Conservation (phyloP, 2,888 invertebrate genomes). For the Pimpla rufipes region DNA sequence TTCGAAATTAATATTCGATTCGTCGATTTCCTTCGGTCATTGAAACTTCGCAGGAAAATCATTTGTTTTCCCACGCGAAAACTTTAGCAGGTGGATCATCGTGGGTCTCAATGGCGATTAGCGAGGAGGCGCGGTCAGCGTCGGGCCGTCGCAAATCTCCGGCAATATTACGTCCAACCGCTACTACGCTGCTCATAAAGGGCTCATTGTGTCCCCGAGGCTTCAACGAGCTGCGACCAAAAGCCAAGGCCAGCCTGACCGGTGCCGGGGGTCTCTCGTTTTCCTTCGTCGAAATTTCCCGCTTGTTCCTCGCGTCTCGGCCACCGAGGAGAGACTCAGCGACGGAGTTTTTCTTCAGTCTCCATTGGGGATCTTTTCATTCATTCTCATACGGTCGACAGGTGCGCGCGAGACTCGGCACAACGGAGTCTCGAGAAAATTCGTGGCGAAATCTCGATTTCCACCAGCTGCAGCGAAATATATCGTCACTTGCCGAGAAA, state of each 20-base stretch:
- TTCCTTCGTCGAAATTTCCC: slow-evolving; percentile 25
- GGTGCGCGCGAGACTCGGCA: slow-evolving; percentile 42
- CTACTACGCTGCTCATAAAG: slow-evolving; percentile 23
- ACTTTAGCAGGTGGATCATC: slow-evolving; percentile 58
- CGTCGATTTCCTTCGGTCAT: too few relatives aligned
- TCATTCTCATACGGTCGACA: slow-evolving; percentile 43
- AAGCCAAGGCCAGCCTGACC: slow-evolving; percentile 26
- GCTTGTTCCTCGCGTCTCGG: slow-evolving; percentile 3
- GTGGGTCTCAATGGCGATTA: slow-evolving; percentile 53
- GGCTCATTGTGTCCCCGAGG: slow-evolving; percentile 31
- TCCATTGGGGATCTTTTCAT: slow-evolving; percentile 16
- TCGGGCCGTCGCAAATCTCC: slow-evolving; percentile 13
- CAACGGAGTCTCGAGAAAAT: slow-evolving; percentile 2
- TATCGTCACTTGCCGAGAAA: slow-evolving; percentile 11
- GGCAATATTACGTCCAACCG: slow-evolving; percentile 35
- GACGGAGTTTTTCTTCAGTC: background rate
- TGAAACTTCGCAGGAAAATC: background rate
- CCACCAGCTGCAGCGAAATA: slow-evolving; percentile 16
- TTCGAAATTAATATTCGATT: too few relatives aligned
- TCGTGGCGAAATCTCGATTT: slow-evolving; percentile 4
- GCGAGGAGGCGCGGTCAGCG: slow-evolving; percentile 29
- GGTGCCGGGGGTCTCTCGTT: slow-evolving; percentile 41
- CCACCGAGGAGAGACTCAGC: background rate
- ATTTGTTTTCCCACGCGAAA: slow-evolving; percentile 1
- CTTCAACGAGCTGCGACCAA: slow-evolving; percentile 43